phyloP scores from a whole-genome alignment of 2,797 vertebrate genomes.

The Leptatherina wallacei region DNA sequence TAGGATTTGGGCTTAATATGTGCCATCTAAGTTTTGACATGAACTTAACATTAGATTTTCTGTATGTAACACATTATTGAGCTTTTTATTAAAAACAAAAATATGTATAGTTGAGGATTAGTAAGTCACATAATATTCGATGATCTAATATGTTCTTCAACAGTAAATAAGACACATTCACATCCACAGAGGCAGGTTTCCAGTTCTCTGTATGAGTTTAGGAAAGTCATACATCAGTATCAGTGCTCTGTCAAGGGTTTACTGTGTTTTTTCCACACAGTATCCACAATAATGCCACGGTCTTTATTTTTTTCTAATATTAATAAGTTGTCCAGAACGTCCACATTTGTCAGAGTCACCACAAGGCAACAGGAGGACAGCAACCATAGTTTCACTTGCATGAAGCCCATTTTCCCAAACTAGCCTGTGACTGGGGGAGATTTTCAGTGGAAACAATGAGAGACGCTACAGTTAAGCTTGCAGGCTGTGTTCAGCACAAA shows the following conservation, averaged over 20 bases:
- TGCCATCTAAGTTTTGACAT: conserved; percentile 72
- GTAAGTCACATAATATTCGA: conserved; percentile 23
- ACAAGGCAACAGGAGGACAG: conserved; percentile 65
- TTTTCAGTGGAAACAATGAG: conserved; percentile 77
- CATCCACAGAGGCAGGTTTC: conserved; percentile 51
- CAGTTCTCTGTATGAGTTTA: conserved; percentile 52
- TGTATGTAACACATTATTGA: conserved; percentile 45
- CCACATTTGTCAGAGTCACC: conserved; percentile 57
- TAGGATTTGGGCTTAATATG: conserved; percentile 70
- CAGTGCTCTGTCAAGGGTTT: conserved; percentile 42
- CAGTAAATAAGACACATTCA: conserved; percentile 54
- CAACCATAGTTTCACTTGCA: conserved; percentile 63
- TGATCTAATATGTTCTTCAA: conserved; percentile 70
- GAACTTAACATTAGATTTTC: conserved; percentile 45
- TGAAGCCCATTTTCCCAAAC: conserved; percentile 67
- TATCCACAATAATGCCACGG: conserved; percentile 66
- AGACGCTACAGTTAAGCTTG: conserved; percentile 48
- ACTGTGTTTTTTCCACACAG: conserved; percentile 59
- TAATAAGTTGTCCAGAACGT: conserved; percentile 60
- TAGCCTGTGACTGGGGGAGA: conserved; percentile 63
- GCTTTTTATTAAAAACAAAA: conserved; percentile 58
- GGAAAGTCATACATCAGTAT: conserved; percentile 63
- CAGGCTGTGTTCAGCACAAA: conserved; percentile 57
- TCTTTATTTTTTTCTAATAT: conserved; percentile 59
- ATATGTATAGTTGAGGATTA: conserved; percentile 29